Conservation (phyloP, 1,140 invertebrate species). For the Gonatopus flavifemur region DNA sequence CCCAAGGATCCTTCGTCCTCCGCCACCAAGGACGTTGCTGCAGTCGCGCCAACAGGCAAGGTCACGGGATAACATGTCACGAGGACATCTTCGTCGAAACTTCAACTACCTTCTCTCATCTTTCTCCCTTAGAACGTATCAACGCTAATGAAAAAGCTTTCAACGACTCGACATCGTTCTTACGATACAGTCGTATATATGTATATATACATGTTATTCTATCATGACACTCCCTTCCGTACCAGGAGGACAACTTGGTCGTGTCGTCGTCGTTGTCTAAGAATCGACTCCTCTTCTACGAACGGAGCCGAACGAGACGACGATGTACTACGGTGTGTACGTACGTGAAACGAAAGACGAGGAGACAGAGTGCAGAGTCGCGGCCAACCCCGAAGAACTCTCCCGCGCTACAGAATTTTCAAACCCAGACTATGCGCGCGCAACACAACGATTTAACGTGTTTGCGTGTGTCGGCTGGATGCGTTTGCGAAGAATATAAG, state of each 20-base stretch:
- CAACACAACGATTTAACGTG: slow-evolving; percentile 17
- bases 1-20: too few species aligned
- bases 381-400: slow-evolving; percentile 30
- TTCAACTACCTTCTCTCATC: slow-evolving; percentile 20
- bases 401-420: slow-evolving; percentile 49
- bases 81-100: slow-evolving; percentile 38
- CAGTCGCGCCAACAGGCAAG: slow-evolving; percentile 41
- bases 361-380: slow-evolving; percentile 25
- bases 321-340: slow-evolving; percentile 36
- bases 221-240: background rate
- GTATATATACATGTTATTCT: too few species aligned
- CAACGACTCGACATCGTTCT: slow-evolving; percentile 13
- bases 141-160: too few species aligned
- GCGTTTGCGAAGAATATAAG: too few species aligned
- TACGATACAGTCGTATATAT: too few species aligned
- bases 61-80: slow-evolving; percentile 54
- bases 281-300: slow-evolving; percentile 28
- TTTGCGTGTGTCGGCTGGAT: too few species aligned
- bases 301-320: slow-evolving; percentile 39
- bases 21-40: slow-evolving; percentile 39
- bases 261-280: background rate
- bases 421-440: slow-evolving; percentile 42
- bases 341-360: slow-evolving; percentile 35
- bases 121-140: too few species aligned
- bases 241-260: background rate